Base-by-base conservation (phyloP, 2,797 vertebrate species). In the Manis javanica region DNA sequence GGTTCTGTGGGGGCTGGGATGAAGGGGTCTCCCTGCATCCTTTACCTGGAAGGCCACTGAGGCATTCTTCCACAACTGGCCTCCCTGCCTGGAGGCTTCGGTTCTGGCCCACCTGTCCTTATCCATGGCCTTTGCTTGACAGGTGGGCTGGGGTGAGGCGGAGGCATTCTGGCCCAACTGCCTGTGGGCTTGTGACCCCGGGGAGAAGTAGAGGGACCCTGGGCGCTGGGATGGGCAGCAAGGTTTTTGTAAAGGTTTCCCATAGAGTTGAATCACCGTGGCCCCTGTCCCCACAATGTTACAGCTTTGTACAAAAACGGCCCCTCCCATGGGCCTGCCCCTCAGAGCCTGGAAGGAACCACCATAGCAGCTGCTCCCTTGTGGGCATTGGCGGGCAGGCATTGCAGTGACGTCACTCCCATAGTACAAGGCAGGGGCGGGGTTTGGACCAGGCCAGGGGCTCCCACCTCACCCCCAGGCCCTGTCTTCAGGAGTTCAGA, bases 171-270 rank as follows among this genome's bases (percentile, higher is more conserved):
- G 15, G 31, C 19, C 24, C 55, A 37, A 19, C 10, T 29, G 23
- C 12, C 34, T 39, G 24, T 18, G 31, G 81, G 31, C 8, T 3
- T 13, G 46, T 29, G 57, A 46, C 10, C 31, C 7, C 26, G 82
- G 24, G 59, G 16, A 5, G 42, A 71, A 42, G 4, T 2, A 9
- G 37, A 63, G 39, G 7, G 6, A 18, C 8, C 14, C 15, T 24
- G 19, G 63, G 37, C 18, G 4, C 6, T 14, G 61, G 7, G 23
- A 15, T 4, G 29, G 29, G 51, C 74, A 69, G 86, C 26, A 0
- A 37, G 98, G 99, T 99, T 99, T 99, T 99, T 99, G 99, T 99
- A 99, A 99, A 98, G 98, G 98, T 91, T n/a, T 96, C 97, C 95
- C 96, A 96, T 98, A 4, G 85, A 82, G 91, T 88, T 99, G 98